Evolutionary conservation across 1,140 invertebrate genomes (phyloP), one percentile per base, ranked within the genome.

Genomic region (Drosophila santomea): DNA sequence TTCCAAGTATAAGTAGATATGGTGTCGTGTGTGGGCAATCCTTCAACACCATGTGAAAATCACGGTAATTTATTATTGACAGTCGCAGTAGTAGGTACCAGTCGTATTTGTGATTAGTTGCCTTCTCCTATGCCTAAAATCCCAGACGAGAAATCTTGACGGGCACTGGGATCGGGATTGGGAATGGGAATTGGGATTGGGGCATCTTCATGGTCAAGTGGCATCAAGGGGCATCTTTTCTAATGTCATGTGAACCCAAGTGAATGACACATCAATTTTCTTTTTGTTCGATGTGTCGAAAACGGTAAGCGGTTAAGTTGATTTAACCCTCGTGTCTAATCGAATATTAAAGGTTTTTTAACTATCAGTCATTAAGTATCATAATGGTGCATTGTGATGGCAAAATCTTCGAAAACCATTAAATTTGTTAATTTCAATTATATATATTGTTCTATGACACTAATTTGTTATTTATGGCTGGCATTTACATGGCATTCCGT

Each of bases 1-100:
- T 59, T 67, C 61, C 78, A 67, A 64, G 69, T 80, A 56, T 32
- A 15, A n/a, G 20, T 28, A 10, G 14, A 23, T 45, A 20, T 32
- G 73, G 67, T 20, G 41, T 64, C 69, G 83, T 88, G 84, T 88
- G 84, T 89, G 84, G 84, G 80, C 77, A 80, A 84, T 84, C 85
- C 84, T 89, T 88, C 69, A 84, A 78, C 84, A 80, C 66, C 68
- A 84, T 80, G 73, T 78, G 84, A 89, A 78, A 86, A 78, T 72
- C 67, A 45, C 44, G 69, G 48, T 74, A 71, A 89, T 84, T 89
- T 88, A 84, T 88, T 82, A 77, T 77, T 80, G 72, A 82, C 69
- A 76, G 63, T 50, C 74, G 66, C 68, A 52, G 71, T 74, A 63
- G 72, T 74, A 74, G 38, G 58, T 74, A 56, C 51, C 51, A 51